These are phyloP conservation scores for Ahaetulla prasina DNA, from an alignment of 2,113 vertebrate species.

Conservation along the genomic window DNA sequence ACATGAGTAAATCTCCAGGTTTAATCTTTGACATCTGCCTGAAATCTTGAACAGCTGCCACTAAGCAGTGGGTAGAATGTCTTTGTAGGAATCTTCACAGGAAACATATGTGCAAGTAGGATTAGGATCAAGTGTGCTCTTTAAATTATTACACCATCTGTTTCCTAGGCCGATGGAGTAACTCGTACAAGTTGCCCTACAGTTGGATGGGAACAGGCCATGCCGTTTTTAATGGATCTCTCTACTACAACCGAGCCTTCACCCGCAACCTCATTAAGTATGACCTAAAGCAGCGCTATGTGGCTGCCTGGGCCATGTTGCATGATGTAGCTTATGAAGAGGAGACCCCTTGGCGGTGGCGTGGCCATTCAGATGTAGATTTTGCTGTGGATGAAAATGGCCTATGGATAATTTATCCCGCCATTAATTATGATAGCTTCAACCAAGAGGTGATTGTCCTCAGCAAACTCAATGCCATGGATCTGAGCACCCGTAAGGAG, in stretches of 20 bases:
- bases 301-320: slow-evolving; percentile 93
- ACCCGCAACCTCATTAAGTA: slow-evolving; percentile 96
- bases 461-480: slow-evolving; percentile 83
- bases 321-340: slow-evolving; percentile 86
- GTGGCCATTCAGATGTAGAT: slow-evolving; percentile 85
- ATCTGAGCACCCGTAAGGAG: slow-evolving; percentile 90
- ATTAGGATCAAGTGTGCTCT: neutral
- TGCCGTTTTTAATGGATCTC: slow-evolving; percentile 86
- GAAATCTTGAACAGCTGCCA: neutral
- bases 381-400: slow-evolving; percentile 92
- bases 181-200: slow-evolving; percentile 95
- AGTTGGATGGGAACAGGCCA: slow-evolving; percentile 96
- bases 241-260: slow-evolving; percentile 96
- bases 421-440: slow-evolving; percentile 88
- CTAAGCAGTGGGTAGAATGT: neutral
- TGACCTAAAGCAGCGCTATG: slow-evolving; percentile 81
- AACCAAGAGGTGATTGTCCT: slow-evolving; percentile 90
- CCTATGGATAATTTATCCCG: slow-evolving; percentile 92
- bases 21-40: neutral
- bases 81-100: neutral
- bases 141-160: neutral
- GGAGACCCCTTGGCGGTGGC: slow-evolving; percentile 84
- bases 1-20: neutral
- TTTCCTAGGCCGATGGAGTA: slow-evolving; percentile 86
- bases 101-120: neutral